A percentile compares a stretch with the other conserved stretches of the same genome.
Evolutionary conservation across 1,140 invertebrate genomes (phyloP).

Genomic region (Augochlora pura): DNA sequence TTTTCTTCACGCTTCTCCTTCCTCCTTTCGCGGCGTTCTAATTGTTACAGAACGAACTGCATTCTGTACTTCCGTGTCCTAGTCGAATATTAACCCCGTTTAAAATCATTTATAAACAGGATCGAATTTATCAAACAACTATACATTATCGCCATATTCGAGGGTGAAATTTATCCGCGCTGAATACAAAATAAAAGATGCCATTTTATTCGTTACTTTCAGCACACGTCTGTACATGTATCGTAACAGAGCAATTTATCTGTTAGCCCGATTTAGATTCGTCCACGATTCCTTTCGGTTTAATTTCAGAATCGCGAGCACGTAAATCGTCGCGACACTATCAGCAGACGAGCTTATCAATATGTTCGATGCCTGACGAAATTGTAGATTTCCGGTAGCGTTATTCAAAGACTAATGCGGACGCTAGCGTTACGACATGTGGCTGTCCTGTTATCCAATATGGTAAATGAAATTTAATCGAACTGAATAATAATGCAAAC

Average conservation of each 20-base stretch:
- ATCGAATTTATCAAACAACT: no score
- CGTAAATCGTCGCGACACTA: neutral
- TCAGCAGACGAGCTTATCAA: conserved; percentile 11
- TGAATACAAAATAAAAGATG: no score
- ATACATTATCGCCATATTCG: no score
- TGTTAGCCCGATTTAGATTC: no score
- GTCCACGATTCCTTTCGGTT: neutral
- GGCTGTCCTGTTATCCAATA: no score
- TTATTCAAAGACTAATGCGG: neutral
- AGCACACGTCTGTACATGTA: no score
- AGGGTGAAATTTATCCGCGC: no score
- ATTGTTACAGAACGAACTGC: neutral
- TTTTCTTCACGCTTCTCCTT: neutral
- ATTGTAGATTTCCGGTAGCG: conserved; percentile 1
- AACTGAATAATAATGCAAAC: neutral
- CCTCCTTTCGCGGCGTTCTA: neutral
- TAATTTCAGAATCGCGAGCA: neutral
- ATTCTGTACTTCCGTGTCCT: neutral
- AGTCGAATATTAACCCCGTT: neutral
- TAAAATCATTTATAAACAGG: no score
- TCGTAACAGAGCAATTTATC: no score
- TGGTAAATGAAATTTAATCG: neutral
- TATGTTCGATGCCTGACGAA: conserved; percentile 8
- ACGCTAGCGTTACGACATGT: neutral
- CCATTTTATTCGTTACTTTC: no score